These are phyloP conservation scores for Rachycentron canadum DNA, from an alignment of 2,797 vertebrate species.

Conservation along the genomic window DNA sequence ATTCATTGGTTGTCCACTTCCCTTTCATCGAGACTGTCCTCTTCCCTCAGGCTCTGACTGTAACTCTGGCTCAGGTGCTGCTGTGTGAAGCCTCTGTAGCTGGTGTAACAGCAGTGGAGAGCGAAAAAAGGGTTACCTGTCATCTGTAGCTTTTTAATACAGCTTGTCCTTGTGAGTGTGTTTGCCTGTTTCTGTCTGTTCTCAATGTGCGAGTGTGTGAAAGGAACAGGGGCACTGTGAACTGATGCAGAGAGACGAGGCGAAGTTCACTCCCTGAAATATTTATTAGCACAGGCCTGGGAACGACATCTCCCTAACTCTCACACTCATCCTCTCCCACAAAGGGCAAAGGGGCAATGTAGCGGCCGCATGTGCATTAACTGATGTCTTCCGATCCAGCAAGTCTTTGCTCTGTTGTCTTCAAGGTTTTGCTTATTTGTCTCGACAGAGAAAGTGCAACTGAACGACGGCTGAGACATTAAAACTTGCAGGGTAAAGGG, in stretches of 20 bases:
- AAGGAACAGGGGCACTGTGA: conserved; percentile 57
- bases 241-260: conserved; percentile 79
- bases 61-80: conserved; percentile 22
- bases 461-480: neutral
- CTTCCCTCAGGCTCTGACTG: conserved; percentile 43
- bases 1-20: conserved; percentile 23
- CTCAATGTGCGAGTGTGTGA: conserved; percentile 40
- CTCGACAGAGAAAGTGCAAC: conserved; percentile 31
- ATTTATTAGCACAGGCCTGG: conserved; percentile 71
- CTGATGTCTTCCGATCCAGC: conserved; percentile 58
- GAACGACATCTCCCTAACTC: conserved; percentile 69
- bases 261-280: conserved; percentile 75
- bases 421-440: conserved; percentile 20
- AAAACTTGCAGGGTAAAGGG: conserved; percentile 5
- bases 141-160: conserved; percentile 64
- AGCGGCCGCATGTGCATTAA: conserved; percentile 55
- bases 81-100: conserved; percentile 23
- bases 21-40: conserved; percentile 2
- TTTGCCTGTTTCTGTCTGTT: conserved; percentile 57
- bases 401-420: conserved; percentile 20
- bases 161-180: conserved; percentile 53
- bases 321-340: conserved; percentile 48
- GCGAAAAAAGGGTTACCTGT: conserved; percentile 79
- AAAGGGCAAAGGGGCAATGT: conserved; percentile 60
- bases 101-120: conserved; percentile 53